Evolutionary conservation across 2,113 vertebrate genomes (phyloP), one percentile per base, ranked within the genome.

Genomic region (Rhea americana): DNA sequence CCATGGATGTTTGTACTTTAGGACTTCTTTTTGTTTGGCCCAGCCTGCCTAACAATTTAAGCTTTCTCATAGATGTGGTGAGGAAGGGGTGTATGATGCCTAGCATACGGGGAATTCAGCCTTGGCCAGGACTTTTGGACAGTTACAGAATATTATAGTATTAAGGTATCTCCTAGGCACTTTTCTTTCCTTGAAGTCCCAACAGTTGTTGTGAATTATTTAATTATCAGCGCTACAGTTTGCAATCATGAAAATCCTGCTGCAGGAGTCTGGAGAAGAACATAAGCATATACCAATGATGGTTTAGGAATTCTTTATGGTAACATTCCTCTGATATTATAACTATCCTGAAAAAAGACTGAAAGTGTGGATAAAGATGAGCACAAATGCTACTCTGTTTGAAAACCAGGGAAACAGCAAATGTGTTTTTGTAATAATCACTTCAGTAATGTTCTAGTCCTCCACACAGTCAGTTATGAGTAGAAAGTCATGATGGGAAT

Each of bases 71-170:
- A 58, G 61, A 37, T 63, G 10, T 39, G 19, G 8, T 53, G 30
- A 56, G 13, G 11, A 51, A 32, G 37, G 11, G 72, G 7, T 6
- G 35, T 11, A 16, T 3, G 1, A 8, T 3, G 26, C 4, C 1
- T 20, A 28, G 4, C 7, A 45, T 28, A 11, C 3, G 19, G 22
- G 8, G 20, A 55, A 24, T 55, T 83, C 18, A 12, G 3, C 50
- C 62, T 71, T 32, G 8, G 53, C 12, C 28, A 39, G 25, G 22
- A 15, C 11, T 78, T 66, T 4, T 11, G 58, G 45, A 12, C 37
- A 25, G 10, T 25, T 82, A 30, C 11, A 62, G 45, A 12, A 41
- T n/a, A 10, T 30, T 82, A n/a, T n/a, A n/a, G n/a, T n/a, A n/a
- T n/a, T n/a, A n/a, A 2, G 2, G 48, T 45, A 18, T 43, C 43